Evolutionary conservation across 2,113 vertebrate species (phyloP).

Genomic region (Ailuropoda melanoleuca): DNA sequence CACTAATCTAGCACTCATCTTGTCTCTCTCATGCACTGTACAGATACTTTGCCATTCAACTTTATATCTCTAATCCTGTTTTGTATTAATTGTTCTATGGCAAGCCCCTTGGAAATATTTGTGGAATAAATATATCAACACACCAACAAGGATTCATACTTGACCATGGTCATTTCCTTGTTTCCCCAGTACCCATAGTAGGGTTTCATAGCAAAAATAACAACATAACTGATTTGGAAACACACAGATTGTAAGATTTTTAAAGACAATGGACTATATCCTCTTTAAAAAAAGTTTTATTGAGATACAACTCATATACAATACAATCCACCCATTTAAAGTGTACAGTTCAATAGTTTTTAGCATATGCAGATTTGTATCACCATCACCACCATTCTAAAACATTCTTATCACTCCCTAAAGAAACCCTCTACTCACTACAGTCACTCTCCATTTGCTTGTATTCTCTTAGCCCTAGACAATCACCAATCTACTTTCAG

Average conservation of each 20-base stretch:
- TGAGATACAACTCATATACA: neutral
- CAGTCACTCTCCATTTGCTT: neutral
- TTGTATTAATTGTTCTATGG: neutral
- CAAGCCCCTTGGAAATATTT: neutral
- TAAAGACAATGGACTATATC: neutral
- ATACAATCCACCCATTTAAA: neutral
- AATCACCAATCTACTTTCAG: neutral
- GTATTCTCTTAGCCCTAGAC: neutral
- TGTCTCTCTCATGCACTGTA: neutral
- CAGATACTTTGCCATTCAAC: neutral
- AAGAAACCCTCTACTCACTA: neutral
- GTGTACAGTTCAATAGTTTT: neutral
- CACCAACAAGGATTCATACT: neutral
- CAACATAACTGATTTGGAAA: neutral
- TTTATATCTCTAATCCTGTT: neutral
- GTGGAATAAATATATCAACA: neutral
- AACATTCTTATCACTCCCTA: neutral
- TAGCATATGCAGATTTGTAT: neutral
- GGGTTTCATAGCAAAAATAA: neutral
- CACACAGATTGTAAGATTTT: neutral
- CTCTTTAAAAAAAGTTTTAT: neutral
- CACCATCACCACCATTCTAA: neutral
- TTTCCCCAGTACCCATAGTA: neutral
- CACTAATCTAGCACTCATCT: neutral
- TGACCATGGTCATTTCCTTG: neutral